Evolutionary conservation across 2,797 vertebrate species (phyloP).

Genomic region (Clarias pachynema): DNA sequence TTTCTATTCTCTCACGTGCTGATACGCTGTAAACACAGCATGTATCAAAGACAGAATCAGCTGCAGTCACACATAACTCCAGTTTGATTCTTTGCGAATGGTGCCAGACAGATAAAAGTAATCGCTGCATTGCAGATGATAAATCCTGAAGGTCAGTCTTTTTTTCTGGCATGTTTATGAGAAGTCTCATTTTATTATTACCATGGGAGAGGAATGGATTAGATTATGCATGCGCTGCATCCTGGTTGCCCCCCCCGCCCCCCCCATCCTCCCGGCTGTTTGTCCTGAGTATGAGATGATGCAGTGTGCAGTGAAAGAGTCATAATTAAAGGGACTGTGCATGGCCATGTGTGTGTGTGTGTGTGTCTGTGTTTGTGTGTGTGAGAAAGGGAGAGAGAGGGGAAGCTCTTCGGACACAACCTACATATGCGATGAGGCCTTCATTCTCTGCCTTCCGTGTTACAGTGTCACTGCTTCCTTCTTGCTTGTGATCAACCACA

Average conservation of each 20-base stretch:
- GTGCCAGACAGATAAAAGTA: constrained; percentile 68
- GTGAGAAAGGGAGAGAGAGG: constrained; percentile 32
- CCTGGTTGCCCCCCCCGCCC: constrained; percentile 45
- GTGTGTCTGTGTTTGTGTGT: constrained; percentile 14
- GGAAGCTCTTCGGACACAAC: constrained; percentile 32
- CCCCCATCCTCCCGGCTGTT: constrained; percentile 55
- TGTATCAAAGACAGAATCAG: constrained; percentile 50
- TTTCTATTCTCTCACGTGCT: constrained; percentile 28
- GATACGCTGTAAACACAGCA: constrained; percentile 35
- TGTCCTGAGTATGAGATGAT: constrained; percentile 65
- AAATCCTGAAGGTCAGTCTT: constrained; percentile 73
- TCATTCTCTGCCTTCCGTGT: neutral
- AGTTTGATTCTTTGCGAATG: constrained; percentile 54
- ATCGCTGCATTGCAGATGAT: constrained; percentile 80
- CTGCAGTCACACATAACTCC: constrained; percentile 32
- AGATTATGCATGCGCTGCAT: constrained; percentile 63
- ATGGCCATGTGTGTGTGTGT: neutral
- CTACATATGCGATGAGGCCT: neutral
- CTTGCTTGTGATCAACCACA: neutral
- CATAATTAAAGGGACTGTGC: constrained; percentile 50
- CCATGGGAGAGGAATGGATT: constrained; percentile 55
- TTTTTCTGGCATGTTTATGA: constrained; percentile 56
- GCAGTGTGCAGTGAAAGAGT: constrained; percentile 52
- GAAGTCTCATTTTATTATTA: constrained; percentile 50
- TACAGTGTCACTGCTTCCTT: neutral